These are phyloP conservation scores for Zaprionus ornatus DNA, from an alignment of 1,140 invertebrate genomes.

Conservation along the genomic window DNA sequence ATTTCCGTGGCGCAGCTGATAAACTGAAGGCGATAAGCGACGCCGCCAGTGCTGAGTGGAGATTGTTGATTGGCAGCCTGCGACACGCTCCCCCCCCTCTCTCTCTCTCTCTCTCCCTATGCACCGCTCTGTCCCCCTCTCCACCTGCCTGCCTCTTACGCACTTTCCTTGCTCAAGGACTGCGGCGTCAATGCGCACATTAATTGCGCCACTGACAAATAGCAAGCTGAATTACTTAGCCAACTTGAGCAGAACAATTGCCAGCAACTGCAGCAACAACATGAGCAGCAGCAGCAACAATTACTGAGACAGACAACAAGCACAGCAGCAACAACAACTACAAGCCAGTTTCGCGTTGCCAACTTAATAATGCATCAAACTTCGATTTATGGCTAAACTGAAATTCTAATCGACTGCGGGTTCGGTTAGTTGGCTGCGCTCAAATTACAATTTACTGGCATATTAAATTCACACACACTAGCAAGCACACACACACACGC, in stretches of 20 bases:
- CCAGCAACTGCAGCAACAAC: constrained; percentile 16
- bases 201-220: constrained; percentile 75
- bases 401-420: constrained; percentile 67
- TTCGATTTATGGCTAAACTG: constrained; percentile 60
- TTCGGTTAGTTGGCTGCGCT: constrained; percentile 47
- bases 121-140: neutral
- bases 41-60: constrained; percentile 26
- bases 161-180: constrained; percentile 1
- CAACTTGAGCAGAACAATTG: constrained; percentile 36
- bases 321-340: constrained; percentile 41
- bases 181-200: constrained; percentile 38
- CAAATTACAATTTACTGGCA: constrained; percentile 67
- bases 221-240: constrained; percentile 73
- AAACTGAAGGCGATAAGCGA: constrained; percentile 31
- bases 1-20: constrained; percentile 67
- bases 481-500: neutral
- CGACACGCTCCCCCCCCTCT: neutral
- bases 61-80: constrained; percentile 64
- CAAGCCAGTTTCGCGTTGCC: constrained; percentile 61
- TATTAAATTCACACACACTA: constrained; percentile 48
- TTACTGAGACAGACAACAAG: constrained; percentile 13
- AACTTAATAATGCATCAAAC: constrained; percentile 50
- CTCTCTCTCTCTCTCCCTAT: neutral
- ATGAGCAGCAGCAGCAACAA: neutral
- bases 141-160: neutral